Evolutionary conservation across 2,113 vertebrate species (phyloP).

Genomic region (Nycticorax nycticorax): DNA sequence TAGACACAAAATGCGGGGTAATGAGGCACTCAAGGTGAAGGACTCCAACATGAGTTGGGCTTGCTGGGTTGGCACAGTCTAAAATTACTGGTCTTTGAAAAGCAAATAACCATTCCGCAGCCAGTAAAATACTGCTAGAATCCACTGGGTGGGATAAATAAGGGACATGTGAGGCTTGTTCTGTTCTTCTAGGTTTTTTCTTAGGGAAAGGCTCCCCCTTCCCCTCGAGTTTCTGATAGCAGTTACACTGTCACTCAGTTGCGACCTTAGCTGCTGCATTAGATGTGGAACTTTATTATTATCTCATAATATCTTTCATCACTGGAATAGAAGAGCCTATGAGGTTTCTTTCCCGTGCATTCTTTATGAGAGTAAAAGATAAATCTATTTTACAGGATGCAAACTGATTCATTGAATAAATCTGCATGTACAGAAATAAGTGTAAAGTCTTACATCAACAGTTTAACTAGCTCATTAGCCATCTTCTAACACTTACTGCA

Average conservation of each 20-base stretch:
- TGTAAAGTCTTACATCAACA: neutral
- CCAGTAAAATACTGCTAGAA: neutral
- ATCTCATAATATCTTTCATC: neutral
- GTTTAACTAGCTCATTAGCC: neutral
- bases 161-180: rapidly evolving
- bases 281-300: neutral
- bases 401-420: neutral
- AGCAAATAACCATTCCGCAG: neutral
- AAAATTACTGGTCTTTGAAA: neutral
- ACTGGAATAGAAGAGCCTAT: neutral
- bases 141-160: neutral
- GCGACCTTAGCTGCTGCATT: neutral
- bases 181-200: neutral
- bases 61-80: neutral
- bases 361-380: neutral
- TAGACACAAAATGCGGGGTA: neutral
- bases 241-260: neutral
- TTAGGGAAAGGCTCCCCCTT: neutral
- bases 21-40: neutral
- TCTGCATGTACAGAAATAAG: neutral
- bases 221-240: neutral
- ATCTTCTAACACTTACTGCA: neutral
- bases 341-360: neutral
- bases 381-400: neutral
- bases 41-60: neutral